Evolutionary conservation across 2,797 vertebrate genomes (phyloP).

Genomic region (Rhinichthys osculus): DNA sequence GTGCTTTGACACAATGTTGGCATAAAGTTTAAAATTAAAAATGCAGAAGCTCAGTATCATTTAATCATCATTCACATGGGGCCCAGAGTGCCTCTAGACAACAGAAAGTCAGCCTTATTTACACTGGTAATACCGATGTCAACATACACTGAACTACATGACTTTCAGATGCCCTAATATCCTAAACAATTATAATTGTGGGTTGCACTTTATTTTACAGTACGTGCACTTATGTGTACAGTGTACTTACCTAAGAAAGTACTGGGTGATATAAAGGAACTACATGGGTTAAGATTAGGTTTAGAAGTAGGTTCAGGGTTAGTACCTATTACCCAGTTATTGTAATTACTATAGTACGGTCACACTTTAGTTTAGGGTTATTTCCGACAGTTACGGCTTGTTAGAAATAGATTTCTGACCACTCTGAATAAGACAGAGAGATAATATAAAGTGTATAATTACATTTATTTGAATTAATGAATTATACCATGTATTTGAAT

Average conservation of each 20-base stretch:
- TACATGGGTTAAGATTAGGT: no score
- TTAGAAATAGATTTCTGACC: not conserved
- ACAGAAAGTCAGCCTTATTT: slow-evolving; percentile 17
- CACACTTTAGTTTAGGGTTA: not conserved
- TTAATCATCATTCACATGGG: slow-evolving; percentile 7
- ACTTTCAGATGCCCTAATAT: not conserved
- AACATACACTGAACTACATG: not conserved
- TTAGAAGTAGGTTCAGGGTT: no score
- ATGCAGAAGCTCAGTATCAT: slow-evolving; percentile 33
- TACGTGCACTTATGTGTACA: no score
- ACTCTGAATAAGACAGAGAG: not conserved
- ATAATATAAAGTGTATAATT: not conserved
- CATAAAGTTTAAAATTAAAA: slow-evolving; percentile 66
- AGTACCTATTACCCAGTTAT: no score
- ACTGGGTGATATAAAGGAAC: no score
- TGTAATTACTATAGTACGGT: no score
- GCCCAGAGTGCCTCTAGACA: slow-evolving; percentile 1
- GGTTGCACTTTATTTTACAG: no score
- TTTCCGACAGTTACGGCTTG: not conserved
- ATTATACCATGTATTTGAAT: not conserved
- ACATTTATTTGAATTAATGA: not conserved
- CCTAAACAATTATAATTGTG: not conserved
- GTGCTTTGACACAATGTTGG: slow-evolving; percentile 53
- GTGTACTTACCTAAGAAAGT: no score
- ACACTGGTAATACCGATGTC: not conserved